A percentile compares a stretch with the other conserved stretches of the same genome.
Evolutionary conservation across 1,140 invertebrate genomes (phyloP).

Genomic region (Saccostrea glomerata): DNA sequence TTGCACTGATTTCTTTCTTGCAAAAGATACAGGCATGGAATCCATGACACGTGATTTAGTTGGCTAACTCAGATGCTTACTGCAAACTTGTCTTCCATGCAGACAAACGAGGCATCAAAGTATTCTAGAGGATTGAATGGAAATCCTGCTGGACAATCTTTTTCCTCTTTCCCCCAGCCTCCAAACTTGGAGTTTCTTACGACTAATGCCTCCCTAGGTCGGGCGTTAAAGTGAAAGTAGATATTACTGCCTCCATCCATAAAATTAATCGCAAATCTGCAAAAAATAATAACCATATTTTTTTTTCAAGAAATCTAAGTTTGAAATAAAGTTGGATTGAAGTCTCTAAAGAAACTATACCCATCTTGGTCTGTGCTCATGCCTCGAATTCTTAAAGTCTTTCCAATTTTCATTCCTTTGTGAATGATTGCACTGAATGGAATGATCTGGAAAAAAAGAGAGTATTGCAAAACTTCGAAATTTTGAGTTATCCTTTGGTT

Average conservation of each 20-base stretch:
- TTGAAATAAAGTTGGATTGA: neutral
- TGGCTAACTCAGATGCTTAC: slow-evolving; percentile 75
- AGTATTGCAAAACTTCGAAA: neutral
- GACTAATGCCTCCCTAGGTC: slow-evolving; percentile 78
- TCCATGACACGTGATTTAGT: too few relatives aligned
- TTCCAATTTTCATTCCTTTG: neutral
- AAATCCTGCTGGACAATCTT: slow-evolving; percentile 83
- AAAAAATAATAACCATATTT: neutral
- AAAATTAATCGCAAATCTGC: slow-evolving; percentile 70
- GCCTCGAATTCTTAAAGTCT: slow-evolving; percentile 6
- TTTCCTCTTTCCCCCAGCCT: slow-evolving; percentile 86
- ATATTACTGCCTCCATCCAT: slow-evolving; percentile 62
- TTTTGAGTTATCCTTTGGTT: neutral
- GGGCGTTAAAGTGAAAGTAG: slow-evolving; percentile 86
- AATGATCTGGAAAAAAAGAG: too few relatives aligned
- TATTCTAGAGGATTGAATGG: slow-evolving; percentile 84
- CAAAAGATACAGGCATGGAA: too few relatives aligned
- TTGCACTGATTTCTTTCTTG: too few relatives aligned
- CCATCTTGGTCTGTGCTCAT: neutral
- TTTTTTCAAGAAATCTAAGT: neutral
- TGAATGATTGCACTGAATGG: neutral
- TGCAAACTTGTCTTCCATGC: slow-evolving; percentile 85
- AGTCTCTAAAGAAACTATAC: neutral
- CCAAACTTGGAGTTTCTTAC: slow-evolving; percentile 86
- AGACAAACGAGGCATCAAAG: slow-evolving; percentile 89